Evolutionary conservation across 2,797 vertebrate genomes (phyloP).

Genomic region (Clarias platycephalus): DNA sequence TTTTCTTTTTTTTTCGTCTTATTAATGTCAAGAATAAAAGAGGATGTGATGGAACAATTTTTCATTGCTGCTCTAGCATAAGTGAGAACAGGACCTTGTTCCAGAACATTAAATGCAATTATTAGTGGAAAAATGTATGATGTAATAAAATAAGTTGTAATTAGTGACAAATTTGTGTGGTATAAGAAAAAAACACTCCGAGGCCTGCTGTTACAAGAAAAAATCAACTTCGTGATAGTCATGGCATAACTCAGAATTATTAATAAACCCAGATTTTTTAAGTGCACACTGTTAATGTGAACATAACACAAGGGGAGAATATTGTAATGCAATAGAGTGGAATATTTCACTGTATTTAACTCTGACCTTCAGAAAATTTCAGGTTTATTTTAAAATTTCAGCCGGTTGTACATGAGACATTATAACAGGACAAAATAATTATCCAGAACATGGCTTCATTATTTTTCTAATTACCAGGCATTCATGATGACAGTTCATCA

Average conservation of each 20-base stretch:
- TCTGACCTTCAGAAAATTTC: slow-evolving; percentile 2
- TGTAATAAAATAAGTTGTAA: not conserved
- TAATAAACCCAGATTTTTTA: not conserved
- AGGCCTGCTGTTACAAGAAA: not conserved
- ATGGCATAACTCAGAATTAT: not conserved
- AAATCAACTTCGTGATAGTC: not conserved
- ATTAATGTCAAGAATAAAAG: not conserved
- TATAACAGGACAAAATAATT: slow-evolving; percentile 55
- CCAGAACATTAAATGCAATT: not conserved
- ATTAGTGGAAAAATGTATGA: not conserved
- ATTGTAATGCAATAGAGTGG: not conserved
- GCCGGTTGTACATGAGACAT: slow-evolving; percentile 25
- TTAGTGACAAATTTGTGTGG: not conserved
- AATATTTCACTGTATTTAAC: slow-evolving; percentile 1
- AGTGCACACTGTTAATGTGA: not conserved
- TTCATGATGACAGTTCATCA: slow-evolving; percentile 65
- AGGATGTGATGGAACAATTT: not conserved
- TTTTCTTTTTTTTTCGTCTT: not conserved
- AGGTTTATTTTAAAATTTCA: slow-evolving; percentile 32
- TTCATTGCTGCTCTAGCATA: not conserved
- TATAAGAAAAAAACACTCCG: not conserved
- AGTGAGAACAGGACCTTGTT: not conserved
- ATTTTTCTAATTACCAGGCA: slow-evolving; percentile 64
- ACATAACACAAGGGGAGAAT: not conserved
- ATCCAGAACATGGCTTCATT: slow-evolving; percentile 53